Evolutionary conservation across 1,140 invertebrate genomes (phyloP).

Genomic region (Papilio aristodemus): DNA sequence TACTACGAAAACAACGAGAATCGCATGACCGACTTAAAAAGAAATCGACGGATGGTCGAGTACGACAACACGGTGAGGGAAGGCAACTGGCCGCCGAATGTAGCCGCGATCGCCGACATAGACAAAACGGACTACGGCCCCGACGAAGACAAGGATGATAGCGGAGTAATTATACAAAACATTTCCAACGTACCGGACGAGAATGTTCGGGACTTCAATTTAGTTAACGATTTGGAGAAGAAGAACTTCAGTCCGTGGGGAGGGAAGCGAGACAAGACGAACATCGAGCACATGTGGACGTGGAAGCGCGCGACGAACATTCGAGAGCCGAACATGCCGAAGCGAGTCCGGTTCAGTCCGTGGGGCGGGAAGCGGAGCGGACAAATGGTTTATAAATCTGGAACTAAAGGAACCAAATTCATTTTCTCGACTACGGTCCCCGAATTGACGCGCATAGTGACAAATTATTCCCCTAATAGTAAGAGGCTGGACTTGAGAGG

Average conservation of each 20-base stretch:
- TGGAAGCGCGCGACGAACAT: slow-evolving; percentile 60
- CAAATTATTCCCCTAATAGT: slow-evolving; percentile 57
- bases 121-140: slow-evolving; percentile 52
- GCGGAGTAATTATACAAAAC: slow-evolving; percentile 43
- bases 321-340: slow-evolving; percentile 72
- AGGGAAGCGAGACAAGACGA: slow-evolving; percentile 58
- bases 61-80: slow-evolving; percentile 43
- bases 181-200: slow-evolving; percentile 43
- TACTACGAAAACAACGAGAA: slow-evolving; percentile 43
- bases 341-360: slow-evolving; percentile 69
- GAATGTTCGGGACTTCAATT: slow-evolving; percentile 44
- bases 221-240: slow-evolving; percentile 51
- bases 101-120: slow-evolving; percentile 51
- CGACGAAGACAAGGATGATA: slow-evolving; percentile 42
- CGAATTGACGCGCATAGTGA: slow-evolving; percentile 64
- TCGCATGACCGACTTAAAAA: slow-evolving; percentile 41
- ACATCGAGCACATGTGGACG: slow-evolving; percentile 62
- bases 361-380: slow-evolving; percentile 73
- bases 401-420: slow-evolving; percentile 56
- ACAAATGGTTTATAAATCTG: slow-evolving; percentile 67
- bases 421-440: slow-evolving; percentile 65
- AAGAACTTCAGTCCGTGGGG: slow-evolving; percentile 74
- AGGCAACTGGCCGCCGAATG: slow-evolving; percentile 53
- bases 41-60: slow-evolving; percentile 51
- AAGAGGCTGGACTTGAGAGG: slow-evolving; percentile 52